Percentiles rank a stretch among this genome's conserved stretches.
Evolutionary conservation across 2,888 invertebrate genomes (phyloP).

Genomic region (Steinernema carpocapsae): DNA sequence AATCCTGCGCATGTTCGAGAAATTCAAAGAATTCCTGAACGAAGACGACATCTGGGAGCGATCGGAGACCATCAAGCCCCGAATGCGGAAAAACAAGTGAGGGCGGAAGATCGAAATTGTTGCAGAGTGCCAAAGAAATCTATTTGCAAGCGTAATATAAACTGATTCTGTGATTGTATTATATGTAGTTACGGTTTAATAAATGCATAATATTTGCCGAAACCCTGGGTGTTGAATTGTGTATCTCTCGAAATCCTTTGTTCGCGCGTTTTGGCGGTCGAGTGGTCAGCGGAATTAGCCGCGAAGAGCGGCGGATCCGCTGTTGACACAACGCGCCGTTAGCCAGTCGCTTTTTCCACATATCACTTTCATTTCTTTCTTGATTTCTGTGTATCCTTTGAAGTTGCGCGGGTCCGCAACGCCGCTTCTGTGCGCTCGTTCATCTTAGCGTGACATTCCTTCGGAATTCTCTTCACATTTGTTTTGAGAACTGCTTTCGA

Average conservation of each 20-base stretch:
- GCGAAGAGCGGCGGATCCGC: neutral
- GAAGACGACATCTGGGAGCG: slow-evolving; percentile 99
- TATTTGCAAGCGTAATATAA: slow-evolving; percentile 1
- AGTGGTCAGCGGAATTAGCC: neutral
- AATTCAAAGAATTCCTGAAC: slow-evolving; percentile 90
- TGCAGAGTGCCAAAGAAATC: slow-evolving; percentile 30
- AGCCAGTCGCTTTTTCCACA: no score
- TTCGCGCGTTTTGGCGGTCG: neutral
- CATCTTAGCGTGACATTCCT: no score
- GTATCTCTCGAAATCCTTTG: no score
- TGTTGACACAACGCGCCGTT: slow-evolving; percentile 1
- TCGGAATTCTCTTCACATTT: no score
- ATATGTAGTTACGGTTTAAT: slow-evolving; percentile 30
- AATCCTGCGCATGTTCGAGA: slow-evolving; percentile 91
- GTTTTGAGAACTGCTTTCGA: no score
- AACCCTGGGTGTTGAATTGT: neutral
- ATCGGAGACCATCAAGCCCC: slow-evolving; percentile 91
- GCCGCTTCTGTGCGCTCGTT: no score
- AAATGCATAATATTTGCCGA: slow-evolving; percentile 32
- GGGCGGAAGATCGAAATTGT: neutral
- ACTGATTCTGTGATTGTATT: slow-evolving; percentile 30
- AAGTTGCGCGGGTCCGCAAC: no score
- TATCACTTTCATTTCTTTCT: no score
- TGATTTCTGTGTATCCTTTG: no score
- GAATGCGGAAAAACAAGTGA: slow-evolving; percentile 27